A percentile compares a stretch with the other conserved stretches of the same genome.
These are phyloP conservation scores for Chironomus tentans DNA, from an alignment of 2,888 invertebrate genomes.

Conservation along the genomic window DNA sequence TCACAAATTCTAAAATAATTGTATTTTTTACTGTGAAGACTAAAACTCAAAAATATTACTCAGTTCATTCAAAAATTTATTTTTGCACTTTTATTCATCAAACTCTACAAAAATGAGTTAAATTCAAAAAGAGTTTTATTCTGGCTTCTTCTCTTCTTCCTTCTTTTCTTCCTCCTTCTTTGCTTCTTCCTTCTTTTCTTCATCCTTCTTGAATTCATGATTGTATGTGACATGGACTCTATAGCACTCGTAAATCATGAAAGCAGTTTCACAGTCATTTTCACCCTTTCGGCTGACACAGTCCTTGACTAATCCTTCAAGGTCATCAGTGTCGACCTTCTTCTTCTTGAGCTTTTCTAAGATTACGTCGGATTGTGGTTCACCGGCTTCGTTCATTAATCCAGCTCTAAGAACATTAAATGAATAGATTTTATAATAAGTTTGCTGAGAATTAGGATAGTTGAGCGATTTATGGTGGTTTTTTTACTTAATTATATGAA, in stretches of 20 bases:
- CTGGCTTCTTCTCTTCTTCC: neutral
- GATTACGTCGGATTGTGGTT: constrained; percentile 31
- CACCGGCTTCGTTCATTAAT: constrained; percentile 32
- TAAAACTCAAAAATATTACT: too few species aligned
- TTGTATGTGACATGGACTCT: neutral
- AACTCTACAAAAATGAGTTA: too few species aligned
- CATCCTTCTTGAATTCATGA: too few species aligned
- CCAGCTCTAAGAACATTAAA: constrained; percentile 29
- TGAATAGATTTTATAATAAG: neutral
- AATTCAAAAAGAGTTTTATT: neutral
- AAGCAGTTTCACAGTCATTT: constrained; percentile 1
- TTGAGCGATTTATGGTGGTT: too few species aligned
- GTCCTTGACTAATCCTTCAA: neutral
- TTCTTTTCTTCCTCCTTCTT: too few species aligned
- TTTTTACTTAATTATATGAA: too few species aligned
- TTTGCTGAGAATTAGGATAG: too few species aligned
- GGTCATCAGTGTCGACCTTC: neutral
- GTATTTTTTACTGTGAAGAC: too few species aligned
- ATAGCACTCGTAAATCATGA: constrained; percentile 1
- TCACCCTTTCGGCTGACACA: neutral
- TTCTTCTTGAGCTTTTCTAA: constrained; percentile 21
- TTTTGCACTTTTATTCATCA: too few species aligned
- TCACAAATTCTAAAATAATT: too few species aligned
- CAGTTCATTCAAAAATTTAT: too few species aligned
- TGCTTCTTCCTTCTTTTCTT: neutral